A percentile compares a stretch with the other conserved stretches of the same genome.
phyloP scores from a whole-genome alignment of 2,888 invertebrate species.

The Campoletis raptor region DNA sequence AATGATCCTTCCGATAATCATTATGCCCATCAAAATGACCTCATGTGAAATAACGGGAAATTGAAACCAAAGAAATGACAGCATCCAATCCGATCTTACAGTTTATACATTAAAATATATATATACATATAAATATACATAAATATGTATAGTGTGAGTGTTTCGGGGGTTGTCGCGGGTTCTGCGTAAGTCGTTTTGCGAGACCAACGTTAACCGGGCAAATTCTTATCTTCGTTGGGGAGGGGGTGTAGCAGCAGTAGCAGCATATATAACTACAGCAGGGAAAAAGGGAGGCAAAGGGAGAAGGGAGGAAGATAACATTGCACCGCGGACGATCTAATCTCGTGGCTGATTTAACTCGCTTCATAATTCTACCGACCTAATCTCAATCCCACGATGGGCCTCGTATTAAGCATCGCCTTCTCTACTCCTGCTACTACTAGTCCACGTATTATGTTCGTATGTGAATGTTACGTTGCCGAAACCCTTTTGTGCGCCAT shows the following conservation, averaged over 20 bases:
- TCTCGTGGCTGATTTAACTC: constrained; percentile 83
- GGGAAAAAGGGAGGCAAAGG: constrained; percentile 69
- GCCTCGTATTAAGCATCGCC: constrained; percentile 79
- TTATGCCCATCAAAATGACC: background rate
- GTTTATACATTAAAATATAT: constrained; percentile 3
- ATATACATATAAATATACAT: background rate
- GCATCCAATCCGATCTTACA: constrained; percentile 17
- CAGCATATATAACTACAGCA: constrained; percentile 81
- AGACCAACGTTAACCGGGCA: constrained; percentile 66
- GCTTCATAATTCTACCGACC: constrained; percentile 84
- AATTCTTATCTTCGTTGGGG: constrained; percentile 69
- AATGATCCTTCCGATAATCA: background rate
- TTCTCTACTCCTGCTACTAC: constrained; percentile 67
- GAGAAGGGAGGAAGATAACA: constrained; percentile 80
- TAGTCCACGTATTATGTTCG: constrained; percentile 40
- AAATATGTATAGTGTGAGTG: constrained; percentile 1
- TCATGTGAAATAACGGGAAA: constrained; percentile 28
- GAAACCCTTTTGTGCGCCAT: constrained; percentile 71
- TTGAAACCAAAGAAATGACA: constrained; percentile 52
- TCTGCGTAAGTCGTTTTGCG: constrained; percentile 58
- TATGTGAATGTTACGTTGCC: constrained; percentile 35
- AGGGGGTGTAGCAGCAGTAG: constrained; percentile 67
- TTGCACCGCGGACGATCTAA: constrained; percentile 81
- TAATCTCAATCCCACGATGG: constrained; percentile 82
- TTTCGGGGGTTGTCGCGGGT: constrained; percentile 44